Evolutionary conservation across 2,113 vertebrate species (phyloP).

Genomic region (Chloropsis hardwickii): DNA sequence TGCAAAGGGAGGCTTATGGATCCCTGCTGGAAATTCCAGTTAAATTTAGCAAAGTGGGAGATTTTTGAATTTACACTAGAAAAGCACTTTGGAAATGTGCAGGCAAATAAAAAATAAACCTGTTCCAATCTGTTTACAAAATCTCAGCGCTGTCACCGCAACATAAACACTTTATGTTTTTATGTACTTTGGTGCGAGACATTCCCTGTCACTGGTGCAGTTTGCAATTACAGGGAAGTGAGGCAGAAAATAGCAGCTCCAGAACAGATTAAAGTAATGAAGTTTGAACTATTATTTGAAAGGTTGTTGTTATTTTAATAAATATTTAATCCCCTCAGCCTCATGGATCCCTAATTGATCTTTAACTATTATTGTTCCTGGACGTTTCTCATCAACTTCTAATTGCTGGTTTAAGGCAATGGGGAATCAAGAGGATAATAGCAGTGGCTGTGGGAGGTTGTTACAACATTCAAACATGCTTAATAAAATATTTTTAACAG

Average conservation of each 20-base stretch:
- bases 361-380: constrained; percentile 73
- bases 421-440: constrained; percentile 26
- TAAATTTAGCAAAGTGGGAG: not conserved
- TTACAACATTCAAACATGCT: not conserved
- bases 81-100: not conserved
- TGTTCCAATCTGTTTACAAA: constrained; percentile 37
- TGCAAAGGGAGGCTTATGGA: not conserved
- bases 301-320: constrained; percentile 76
- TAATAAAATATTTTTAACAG: constrained; percentile 4
- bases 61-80: not conserved
- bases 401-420: constrained; percentile 66
- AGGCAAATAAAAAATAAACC: not conserved
- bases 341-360: constrained; percentile 74
- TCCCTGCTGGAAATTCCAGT: not conserved
- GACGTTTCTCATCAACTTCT: constrained; percentile 66
- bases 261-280: constrained; percentile 72
- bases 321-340: constrained; percentile 75
- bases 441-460: constrained; percentile 18
- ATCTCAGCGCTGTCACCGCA: constrained; percentile 50
- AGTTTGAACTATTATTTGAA: constrained; percentile 74
- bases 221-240: constrained; percentile 80
- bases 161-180: constrained; percentile 64
- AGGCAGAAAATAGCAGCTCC: constrained; percentile 78
- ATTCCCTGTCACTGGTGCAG: constrained; percentile 58
- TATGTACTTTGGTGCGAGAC: constrained; percentile 54